Evolutionary conservation across 2,113 vertebrate species (phyloP).

Genomic region (Charina bottae): DNA sequence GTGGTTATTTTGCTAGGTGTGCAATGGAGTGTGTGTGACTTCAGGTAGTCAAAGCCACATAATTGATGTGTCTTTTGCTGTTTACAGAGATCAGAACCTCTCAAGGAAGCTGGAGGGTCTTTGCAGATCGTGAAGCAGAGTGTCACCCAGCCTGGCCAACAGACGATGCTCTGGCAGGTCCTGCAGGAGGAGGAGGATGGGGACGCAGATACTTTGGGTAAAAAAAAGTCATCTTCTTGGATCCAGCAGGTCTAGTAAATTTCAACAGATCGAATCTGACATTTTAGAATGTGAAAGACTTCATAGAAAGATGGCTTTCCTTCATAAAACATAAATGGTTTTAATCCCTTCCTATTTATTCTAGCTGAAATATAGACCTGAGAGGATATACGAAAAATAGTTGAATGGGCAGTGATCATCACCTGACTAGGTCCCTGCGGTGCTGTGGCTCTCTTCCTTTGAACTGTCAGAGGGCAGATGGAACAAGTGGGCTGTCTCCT

Average conservation of each 20-base stretch:
- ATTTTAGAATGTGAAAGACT: not conserved
- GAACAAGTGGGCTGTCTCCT: no score
- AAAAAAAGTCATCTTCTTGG: not conserved
- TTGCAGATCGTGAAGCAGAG: not conserved
- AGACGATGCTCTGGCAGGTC: not conserved
- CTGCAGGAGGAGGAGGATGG: not conserved
- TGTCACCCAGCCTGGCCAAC: not conserved
- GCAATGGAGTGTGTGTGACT: no score
- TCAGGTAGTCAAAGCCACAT: no score
- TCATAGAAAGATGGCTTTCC: not conserved
- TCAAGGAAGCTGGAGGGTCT: not conserved
- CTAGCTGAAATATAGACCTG: not conserved
- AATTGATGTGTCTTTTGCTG: not conserved
- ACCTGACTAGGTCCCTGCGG: not conserved
- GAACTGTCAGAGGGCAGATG: no score
- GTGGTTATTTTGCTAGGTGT: not conserved
- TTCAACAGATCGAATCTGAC: not conserved
- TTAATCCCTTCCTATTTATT: not conserved
- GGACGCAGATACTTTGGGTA: not conserved
- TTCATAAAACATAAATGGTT: not conserved
- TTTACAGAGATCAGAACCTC: not conserved
- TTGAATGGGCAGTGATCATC: not conserved
- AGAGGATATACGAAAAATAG: not conserved
- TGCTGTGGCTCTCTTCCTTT: not conserved
- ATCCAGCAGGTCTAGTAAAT: not conserved